Evolutionary conservation across 1,140 invertebrate genomes (phyloP), one percentile per base, ranked within the genome.

Genomic region (Euglossa dilemma): DNA sequence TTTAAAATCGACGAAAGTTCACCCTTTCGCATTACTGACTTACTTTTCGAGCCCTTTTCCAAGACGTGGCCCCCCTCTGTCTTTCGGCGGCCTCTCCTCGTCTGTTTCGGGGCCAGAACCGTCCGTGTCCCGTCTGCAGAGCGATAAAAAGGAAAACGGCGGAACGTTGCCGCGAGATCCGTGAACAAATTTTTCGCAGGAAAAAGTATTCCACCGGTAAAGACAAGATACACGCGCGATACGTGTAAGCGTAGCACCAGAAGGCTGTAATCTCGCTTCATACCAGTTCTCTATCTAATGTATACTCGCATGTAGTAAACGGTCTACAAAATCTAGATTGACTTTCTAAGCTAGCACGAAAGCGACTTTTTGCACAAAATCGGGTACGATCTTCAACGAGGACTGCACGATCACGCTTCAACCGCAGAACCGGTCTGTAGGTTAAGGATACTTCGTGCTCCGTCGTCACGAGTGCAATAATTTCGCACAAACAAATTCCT

Each of bases 371-470:
- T 78, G 16, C 78, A 50, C n/a, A 85, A 88, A 85, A 83, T 88
- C 87, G 72, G 73, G 69, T 83, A 85, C 76, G 83, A 88, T 87
- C 79, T 75, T 85, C 87, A 66, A 73, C 83, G 76, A 52, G 74
- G 76, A 64, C 63, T 75, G 74, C 84, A 76, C 81, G 77, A 87
- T 87, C 87, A 80, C 83, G 79, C 76, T 88, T 83, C 77, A 80
- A 64, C 85, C 84, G 86, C 77, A 86, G 80, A 93, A 92, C 92
- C 90, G 92, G 93, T 94, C 93, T 93, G 91, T 93, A 92, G 93
- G 92, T 93, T 93, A 94, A 92, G 85, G 89, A 91, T 87, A 90
- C 84, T 71, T 66, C 69, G 74, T 61, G 74, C 59, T 63, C 76
- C 80, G 69, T 67, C 83, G 73, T 66, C 74, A 80, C 81, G 66